Evolutionary conservation across 2,113 vertebrate species (phyloP), one percentile per base, ranked within the genome.

Genomic region (Dromaius novaehollandiae): DNA sequence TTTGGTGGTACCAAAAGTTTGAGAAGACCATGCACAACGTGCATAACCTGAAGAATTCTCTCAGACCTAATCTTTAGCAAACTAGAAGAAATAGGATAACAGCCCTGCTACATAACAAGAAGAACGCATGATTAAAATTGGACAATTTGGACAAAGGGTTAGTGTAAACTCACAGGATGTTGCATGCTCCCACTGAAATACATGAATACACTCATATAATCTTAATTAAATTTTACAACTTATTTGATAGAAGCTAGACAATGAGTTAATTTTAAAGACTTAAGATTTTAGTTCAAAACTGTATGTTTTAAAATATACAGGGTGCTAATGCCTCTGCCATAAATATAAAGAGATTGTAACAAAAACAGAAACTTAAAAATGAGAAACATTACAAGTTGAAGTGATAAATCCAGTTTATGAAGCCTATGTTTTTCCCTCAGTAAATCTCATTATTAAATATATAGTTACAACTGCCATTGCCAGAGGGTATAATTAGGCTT

Each of bases 61-160:
- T 66, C 56, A 71, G 26, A 55, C 4, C 7, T 28, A 10, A 66
- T 25, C 55, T 75, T 50, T 1, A n/a, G 36, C 13, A 73, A 73
- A 63, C 51, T 6, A 7, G 9, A 19, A 58, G 36, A 68, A 19
- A 30, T 5, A 9, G n/a, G 48, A n/a, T 53, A 77, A 55, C 2
- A 84, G 11, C 0, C 6, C 58, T 66, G 7, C 25, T 20, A 26
- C 24, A 30, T 2, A 53, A 3, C 1, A 4, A n/a, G 22, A 15
- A 61, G 24, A 40, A 40, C 1, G 0, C 25, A 8, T 38, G 13
- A 15, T 10, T 2, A 58, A 50, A 44, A 0, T 48, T 4, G 15
- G 69, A 55, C 22, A 66, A 81, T 44, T n/a, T 64, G 12, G n/a
- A n/a, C n/a, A n/a, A 14, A 14, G 26, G 34, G 50, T 69, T 60